Evolutionary conservation across 2,797 vertebrate species (phyloP).

Genomic region (Siniperca obscura): DNA sequence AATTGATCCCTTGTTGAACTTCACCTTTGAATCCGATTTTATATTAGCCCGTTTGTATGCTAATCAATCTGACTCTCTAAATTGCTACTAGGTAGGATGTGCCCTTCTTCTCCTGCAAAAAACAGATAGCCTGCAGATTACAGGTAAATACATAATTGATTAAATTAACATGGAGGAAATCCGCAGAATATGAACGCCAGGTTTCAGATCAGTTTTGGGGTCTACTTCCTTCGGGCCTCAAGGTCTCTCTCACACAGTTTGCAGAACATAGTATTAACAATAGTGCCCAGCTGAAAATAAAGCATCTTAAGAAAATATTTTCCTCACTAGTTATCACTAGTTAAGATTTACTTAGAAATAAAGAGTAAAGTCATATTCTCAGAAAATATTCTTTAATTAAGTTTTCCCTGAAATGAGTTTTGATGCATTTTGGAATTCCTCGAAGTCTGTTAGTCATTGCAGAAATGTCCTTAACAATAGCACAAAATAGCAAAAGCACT

Average conservation of each 20-base stretch:
- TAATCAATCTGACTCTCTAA: conserved; percentile 50
- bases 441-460: background rate
- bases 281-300: background rate
- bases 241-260: conserved; percentile 23
- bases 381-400: background rate
- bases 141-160: conserved; percentile 67
- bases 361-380: background rate
- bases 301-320: conserved; percentile 20
- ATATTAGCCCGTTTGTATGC: conserved; percentile 40
- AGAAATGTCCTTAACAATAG: conserved; percentile 4
- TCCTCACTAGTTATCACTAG: background rate
- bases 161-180: conserved; percentile 63
- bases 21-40: conserved; percentile 34
- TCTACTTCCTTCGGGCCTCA: conserved; percentile 27
- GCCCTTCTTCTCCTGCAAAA: conserved; percentile 9
- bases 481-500: conserved; percentile 3
- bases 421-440: conserved; percentile 12
- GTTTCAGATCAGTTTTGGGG: conserved; percentile 40
- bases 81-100: conserved; percentile 58
- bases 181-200: conserved; percentile 42
- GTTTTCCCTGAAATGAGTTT: conserved; percentile 1
- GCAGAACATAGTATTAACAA: conserved; percentile 25
- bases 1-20: conserved; percentile 37
- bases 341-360: background rate
- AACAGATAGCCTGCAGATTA: conserved; percentile 41